Conservation (phyloP, 1,140 invertebrate genomes). For the Drosophila azteca region DNA sequence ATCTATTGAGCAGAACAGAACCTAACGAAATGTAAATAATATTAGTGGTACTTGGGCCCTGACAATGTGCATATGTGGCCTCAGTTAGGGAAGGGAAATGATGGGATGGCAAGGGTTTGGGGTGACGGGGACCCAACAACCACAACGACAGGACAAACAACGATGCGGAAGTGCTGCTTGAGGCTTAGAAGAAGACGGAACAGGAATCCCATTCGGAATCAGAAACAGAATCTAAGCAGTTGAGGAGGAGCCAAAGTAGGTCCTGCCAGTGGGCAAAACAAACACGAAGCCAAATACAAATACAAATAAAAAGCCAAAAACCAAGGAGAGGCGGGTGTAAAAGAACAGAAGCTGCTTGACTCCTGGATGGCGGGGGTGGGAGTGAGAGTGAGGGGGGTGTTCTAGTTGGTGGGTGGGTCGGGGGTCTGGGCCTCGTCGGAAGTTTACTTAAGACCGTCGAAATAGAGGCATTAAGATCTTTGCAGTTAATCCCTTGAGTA, state of each 20-base stretch:
- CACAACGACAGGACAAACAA: conserved; percentile 57
- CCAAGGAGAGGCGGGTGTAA: conserved; percentile 1
- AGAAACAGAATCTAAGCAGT: conserved; percentile 1
- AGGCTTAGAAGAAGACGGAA: conserved; percentile 28
- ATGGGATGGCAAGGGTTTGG: conserved; percentile 5
- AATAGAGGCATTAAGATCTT: conserved; percentile 83
- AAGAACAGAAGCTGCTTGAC: conserved; percentile 66
- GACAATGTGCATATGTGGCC: conserved; percentile 80
- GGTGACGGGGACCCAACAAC: conserved; percentile 31
- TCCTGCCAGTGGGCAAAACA: conserved; percentile 72
- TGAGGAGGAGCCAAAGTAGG: conserved; percentile 10
- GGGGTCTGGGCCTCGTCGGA: conserved; percentile 36
- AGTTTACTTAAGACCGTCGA: conserved; percentile 82
- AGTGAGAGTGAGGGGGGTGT: conserved; percentile 9
- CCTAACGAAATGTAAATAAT: conserved; percentile 81
- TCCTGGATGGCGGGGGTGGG: conserved; percentile 58
- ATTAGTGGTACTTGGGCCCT: conserved; percentile 79
- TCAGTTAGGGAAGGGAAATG: background rate
- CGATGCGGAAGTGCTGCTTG: conserved; percentile 71
- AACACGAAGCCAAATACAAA: conserved; percentile 73
- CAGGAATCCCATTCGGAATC: background rate
- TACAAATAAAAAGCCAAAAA: conserved; percentile 69
- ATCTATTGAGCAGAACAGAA: conserved; percentile 61
- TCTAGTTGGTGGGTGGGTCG: background rate
- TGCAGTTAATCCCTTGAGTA: conserved; percentile 82